A percentile compares a stretch with the other conserved stretches of the same genome.
These are phyloP conservation scores for Oligia latruncula DNA, from an alignment of 2,888 invertebrate genomes.

Conservation along the genomic window DNA sequence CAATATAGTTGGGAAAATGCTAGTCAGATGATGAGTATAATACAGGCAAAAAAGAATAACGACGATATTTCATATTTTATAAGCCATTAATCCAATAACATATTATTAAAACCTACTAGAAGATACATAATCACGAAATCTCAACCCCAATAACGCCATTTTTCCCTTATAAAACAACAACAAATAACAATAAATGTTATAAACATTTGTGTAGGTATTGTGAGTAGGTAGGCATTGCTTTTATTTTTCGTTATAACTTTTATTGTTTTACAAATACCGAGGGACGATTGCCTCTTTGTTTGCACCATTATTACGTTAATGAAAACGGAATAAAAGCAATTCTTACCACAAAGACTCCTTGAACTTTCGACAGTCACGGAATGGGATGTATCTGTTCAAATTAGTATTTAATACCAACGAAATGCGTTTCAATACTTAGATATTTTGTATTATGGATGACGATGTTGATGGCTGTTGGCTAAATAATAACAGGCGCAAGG, in stretches of 20 bases:
- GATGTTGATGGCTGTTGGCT: background rate
- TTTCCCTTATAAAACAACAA: background rate
- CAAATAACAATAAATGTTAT: constrained; percentile 37
- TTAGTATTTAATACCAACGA: constrained; percentile 65
- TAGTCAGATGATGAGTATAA: background rate
- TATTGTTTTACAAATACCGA: constrained; percentile 54
- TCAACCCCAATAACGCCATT: constrained; percentile 12
- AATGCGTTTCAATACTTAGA: constrained; percentile 35
- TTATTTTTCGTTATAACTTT: constrained; percentile 55
- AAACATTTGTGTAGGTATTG: constrained; percentile 32
- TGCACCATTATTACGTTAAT: constrained; percentile 65
- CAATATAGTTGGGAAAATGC: background rate
- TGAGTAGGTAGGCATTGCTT: background rate
- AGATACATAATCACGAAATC: background rate
- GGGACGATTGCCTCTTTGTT: constrained; percentile 60
- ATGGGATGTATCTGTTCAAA: constrained; percentile 69
- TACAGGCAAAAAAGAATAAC: background rate
- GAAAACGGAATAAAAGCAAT: constrained; percentile 75
- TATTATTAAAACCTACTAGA: background rate
- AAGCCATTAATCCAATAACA: background rate
- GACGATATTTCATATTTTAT: background rate
- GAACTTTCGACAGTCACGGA: constrained; percentile 81
- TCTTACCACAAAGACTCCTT: constrained; percentile 75
- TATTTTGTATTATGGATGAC: constrained; percentile 13
- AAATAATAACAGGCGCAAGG: background rate